Conservation (phyloP, 1,140 invertebrate species). For the Bicyclus anynana region DNA sequence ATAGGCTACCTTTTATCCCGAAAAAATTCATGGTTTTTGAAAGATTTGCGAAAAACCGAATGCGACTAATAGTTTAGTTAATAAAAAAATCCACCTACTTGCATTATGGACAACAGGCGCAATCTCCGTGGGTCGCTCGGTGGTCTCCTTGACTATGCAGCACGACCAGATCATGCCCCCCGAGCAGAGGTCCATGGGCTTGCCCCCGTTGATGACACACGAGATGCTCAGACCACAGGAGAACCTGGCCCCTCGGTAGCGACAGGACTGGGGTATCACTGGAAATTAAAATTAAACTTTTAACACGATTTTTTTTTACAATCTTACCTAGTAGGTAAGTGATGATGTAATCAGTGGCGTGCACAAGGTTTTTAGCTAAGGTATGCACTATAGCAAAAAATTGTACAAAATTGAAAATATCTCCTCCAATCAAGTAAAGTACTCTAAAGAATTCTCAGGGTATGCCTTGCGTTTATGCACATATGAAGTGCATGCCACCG, state of each 20-base stretch:
- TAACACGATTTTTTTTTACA: too few relatives aligned
- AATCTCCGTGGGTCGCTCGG: slow-evolving; percentile 71
- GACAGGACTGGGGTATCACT: slow-evolving; percentile 96
- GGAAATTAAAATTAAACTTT: slow-evolving; percentile 30
- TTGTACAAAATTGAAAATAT: too few relatives aligned
- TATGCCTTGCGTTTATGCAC: too few relatives aligned
- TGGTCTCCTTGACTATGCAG: slow-evolving; percentile 89
- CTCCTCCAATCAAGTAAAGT: too few relatives aligned
- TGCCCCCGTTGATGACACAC: slow-evolving; percentile 91
- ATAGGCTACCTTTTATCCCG: too few relatives aligned
- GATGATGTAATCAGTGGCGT: too few relatives aligned
- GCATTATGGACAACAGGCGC: slow-evolving; percentile 86
- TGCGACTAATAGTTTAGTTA: neutral
- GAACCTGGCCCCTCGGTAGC: slow-evolving; percentile 91
- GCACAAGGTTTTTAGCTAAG: too few relatives aligned
- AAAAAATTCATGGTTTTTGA: neutral
- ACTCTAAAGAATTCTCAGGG: too few relatives aligned
- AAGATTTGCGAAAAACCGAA: neutral
- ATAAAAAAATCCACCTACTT: slow-evolving; percentile 81
- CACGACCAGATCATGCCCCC: slow-evolving; percentile 96
- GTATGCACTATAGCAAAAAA: too few relatives aligned
- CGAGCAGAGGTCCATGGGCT: slow-evolving; percentile 93
- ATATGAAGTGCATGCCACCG: too few relatives aligned
- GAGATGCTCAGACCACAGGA: slow-evolving; percentile 93
- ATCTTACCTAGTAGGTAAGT: too few relatives aligned